These are phyloP conservation scores for Pomacea maculata DNA, from an alignment of 1,140 invertebrate species.

Conservation along the genomic window DNA sequence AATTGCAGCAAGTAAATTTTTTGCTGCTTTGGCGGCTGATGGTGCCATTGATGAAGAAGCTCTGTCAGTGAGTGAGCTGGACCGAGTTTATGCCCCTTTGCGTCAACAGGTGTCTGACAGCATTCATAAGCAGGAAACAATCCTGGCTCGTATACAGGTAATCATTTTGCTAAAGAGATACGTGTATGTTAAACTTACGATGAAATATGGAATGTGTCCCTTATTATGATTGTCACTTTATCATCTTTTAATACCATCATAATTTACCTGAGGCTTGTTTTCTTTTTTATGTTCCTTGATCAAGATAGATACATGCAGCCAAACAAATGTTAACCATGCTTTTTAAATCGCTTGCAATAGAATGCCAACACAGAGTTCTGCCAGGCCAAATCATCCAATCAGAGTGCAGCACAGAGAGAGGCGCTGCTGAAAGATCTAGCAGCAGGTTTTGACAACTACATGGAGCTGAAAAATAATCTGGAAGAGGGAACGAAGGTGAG, in stretches of 20 bases:
- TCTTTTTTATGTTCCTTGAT: no score
- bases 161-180: conserved; percentile 3
- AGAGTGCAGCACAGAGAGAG: conserved; percentile 74
- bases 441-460: conserved; percentile 89
- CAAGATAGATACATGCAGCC: no score
- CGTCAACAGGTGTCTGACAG: conserved; percentile 81
- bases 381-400: conserved; percentile 73
- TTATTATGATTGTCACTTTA: no score
- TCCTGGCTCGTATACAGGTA: conserved; percentile 82
- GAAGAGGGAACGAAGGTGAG: conserved; percentile 88
- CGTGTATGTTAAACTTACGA: no score
- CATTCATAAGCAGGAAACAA: conserved; percentile 78
- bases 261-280: no score
- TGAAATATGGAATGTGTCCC: no score
- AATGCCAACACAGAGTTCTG: conserved; percentile 78
- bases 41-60: conserved; percentile 88
- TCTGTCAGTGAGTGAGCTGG: conserved; percentile 80
- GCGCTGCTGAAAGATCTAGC: conserved; percentile 85
- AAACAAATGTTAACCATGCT: background rate
- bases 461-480: conserved; percentile 88
- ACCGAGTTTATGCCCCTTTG: conserved; percentile 81
- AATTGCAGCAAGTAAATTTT: conserved; percentile 75
- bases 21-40: conserved; percentile 81
- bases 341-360: conserved; percentile 63
- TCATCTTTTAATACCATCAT: no score